phyloP scores from a whole-genome alignment of 2,797 vertebrate genomes.

The Notamacropus eugenii region DNA sequence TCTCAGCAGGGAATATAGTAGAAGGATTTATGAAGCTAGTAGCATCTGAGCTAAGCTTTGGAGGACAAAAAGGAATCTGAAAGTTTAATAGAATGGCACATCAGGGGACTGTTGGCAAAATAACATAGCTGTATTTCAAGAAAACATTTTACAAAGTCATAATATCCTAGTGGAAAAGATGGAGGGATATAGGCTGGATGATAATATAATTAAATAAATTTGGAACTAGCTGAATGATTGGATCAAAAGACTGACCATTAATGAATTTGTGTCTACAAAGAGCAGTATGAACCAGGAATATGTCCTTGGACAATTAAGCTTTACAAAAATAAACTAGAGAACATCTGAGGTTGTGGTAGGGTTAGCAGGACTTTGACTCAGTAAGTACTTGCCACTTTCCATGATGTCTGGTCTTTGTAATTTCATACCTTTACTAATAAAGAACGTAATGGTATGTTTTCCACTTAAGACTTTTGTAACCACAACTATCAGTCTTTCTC shows the following conservation, averaged over 20 bases:
- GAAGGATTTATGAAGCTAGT: not conserved
- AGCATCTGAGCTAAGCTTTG: not conserved
- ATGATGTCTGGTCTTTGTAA: not conserved
- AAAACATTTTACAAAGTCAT: not conserved
- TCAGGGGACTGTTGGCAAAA: not conserved
- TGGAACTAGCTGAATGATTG: not conserved
- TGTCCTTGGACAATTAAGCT: not conserved
- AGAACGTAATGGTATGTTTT: not conserved
- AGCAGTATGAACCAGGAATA: not conserved
- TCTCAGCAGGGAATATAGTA: not conserved
- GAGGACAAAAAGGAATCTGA: not conserved
- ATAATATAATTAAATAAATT: not conserved
- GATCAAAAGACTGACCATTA: not conserved
- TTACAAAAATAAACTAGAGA: not conserved
- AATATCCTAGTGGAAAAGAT: not conserved
- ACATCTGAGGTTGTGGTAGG: not conserved
- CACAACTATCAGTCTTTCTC: not conserved
- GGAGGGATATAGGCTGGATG: not conserved
- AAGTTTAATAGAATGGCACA: not conserved
- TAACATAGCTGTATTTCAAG: not conserved
- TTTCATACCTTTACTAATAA: not conserved
- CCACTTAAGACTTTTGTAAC: not conserved
- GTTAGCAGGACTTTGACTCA: not conserved
- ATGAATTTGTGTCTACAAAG: not conserved
- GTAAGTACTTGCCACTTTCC: not conserved